phyloP scores from a whole-genome alignment of 2,113 vertebrate genomes.

The cat (Felis catus) region F.catus_Fca126_mat1.0 CM031419.1:101897001-101897500 shows the following conservation, averaged over 20 bases:
- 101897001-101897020: background rate
- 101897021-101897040: background rate
- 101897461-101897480: slow-evolving; percentile 20
- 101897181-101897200: too few species aligned
- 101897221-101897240: too few species aligned
- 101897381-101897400: slow-evolving; percentile 25
- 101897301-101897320: too few species aligned
- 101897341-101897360: slow-evolving; percentile 46
- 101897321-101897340: slow-evolving; percentile 24
- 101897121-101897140: background rate
- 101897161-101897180: too few species aligned
- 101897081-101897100: slow-evolving; percentile 16
- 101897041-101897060: background rate
- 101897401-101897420: slow-evolving; percentile 14
- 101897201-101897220: too few species aligned
- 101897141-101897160: too few species aligned
- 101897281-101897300: too few species aligned
- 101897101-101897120: background rate
- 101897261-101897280: too few species aligned
- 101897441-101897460: background rate
- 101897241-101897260: too few species aligned
- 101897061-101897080: background rate
- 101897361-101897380: slow-evolving; percentile 16
- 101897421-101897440: background rate
- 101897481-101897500: background rate